Conservation (phyloP, 2,888 invertebrate genomes). For the Drepana falcataria region DNA sequence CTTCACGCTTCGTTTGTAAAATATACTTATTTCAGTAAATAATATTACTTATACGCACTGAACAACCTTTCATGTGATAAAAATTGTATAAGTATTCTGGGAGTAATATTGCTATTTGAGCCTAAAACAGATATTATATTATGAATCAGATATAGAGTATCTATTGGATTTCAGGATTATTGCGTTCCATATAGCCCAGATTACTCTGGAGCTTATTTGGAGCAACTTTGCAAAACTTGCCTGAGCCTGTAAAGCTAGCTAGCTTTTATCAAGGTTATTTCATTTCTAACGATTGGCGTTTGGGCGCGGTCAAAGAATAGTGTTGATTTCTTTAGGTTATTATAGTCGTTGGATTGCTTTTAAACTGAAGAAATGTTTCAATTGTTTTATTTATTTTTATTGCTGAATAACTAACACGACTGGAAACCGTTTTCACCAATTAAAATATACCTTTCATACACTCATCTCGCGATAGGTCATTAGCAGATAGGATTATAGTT, state of each 20-base stretch:
- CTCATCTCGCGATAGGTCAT: too few species aligned
- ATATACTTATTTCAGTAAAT: conserved; percentile 19
- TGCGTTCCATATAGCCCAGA: conserved; percentile 8
- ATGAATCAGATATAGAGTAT: conserved; percentile 1
- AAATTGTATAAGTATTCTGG: conserved; percentile 8
- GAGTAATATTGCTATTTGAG: neutral
- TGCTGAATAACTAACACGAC: too few species aligned
- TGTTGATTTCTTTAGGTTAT: too few species aligned
- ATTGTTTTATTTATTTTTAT: too few species aligned
- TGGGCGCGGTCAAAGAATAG: neutral
- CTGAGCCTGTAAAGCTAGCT: conserved; percentile 1
- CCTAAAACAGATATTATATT: neutral
- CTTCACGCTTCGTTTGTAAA: conserved; percentile 16
- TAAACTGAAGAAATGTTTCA: too few species aligned
- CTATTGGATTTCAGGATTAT: conserved; percentile 10
- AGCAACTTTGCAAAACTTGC: conserved; percentile 4
- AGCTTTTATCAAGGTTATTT: conserved; percentile 2
- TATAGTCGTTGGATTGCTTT: neutral
- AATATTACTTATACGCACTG: conserved; percentile 21
- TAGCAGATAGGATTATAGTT: too few species aligned
- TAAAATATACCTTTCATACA: too few species aligned
- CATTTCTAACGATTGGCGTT: neutral
- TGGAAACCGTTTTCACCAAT: too few species aligned
- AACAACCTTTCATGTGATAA: conserved; percentile 28
- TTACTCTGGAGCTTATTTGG: conserved; percentile 7